Base-by-base conservation (phyloP, 1,140 invertebrate genomes). In the Dendrolimus kikuchii region DNA sequence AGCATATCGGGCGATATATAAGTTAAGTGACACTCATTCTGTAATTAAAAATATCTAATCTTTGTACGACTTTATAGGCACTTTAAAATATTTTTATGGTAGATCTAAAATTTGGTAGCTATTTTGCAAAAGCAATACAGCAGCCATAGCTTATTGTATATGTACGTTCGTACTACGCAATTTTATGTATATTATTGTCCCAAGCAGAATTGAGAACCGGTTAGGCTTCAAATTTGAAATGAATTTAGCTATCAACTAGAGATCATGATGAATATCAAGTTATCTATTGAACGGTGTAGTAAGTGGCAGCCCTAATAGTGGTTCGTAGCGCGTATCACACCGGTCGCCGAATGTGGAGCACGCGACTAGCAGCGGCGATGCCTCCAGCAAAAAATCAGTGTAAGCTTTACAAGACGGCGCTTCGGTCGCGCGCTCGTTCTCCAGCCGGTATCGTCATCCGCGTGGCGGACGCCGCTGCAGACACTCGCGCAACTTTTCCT, bases 371-470 rank as follows among this genome's bases (percentile, higher is more conserved):
- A 71, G 71, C 80, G 68, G 64, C 72, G 82, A 83, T 86, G 82
- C 78, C 80, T 86, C 66, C 77, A 50, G 79, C 78, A 78, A 82
- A 83, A 84, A 86, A 86, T 83, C 82, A 86, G 82, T 86, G 77
- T 83, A 86, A 81, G 76, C 69, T 82, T 68, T 60, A 80, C 76
- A 75, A 73, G 49, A 71, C 67, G 61, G 66, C 72, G 67, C 49
- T 59, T 44, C 80, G 74, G 82, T 81, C 79, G 82, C 73, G 76
- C 71, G 70, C 69, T 66, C 68, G 60, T 60, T 65, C 38, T 47
- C 60, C 49, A 55, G 53, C 39, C 53, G 37, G 10, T 40, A 6
- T 51, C 46, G 45, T 40, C 49, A 43, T 51, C 59, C 60, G 56
- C 63, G 54, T 57, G 51, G 46, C 46, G 58, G 44, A 45, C 59